These are phyloP conservation scores for Rousettus leschenaultii DNA, from an alignment of 2,113 vertebrate species.

Conservation along the genomic window DNA sequence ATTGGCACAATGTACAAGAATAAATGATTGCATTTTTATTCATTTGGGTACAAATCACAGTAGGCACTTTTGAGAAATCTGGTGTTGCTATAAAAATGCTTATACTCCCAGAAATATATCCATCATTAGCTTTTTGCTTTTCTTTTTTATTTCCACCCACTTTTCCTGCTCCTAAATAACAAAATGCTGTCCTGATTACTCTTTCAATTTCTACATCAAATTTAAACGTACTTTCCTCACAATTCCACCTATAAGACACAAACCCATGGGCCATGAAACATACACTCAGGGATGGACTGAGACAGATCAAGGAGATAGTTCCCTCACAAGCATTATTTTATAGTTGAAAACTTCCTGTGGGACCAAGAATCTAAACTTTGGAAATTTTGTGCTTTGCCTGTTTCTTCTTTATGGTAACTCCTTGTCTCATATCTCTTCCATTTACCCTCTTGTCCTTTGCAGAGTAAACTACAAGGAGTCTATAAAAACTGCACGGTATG, in stretches of 20 bases:
- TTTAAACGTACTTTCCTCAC: conserved; percentile 48
- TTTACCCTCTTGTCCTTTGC: conserved; percentile 27
- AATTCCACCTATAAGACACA: background rate
- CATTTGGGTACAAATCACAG: conserved; percentile 68
- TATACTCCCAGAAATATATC: conserved; percentile 61
- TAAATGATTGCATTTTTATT: conserved; percentile 64
- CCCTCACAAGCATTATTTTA: background rate
- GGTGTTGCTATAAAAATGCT: conserved; percentile 68
- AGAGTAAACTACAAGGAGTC: background rate
- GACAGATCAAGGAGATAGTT: background rate
- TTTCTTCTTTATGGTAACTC: conserved; percentile 40
- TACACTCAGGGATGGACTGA: background rate
- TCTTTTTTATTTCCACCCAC: conserved; percentile 42
- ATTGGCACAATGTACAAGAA: conserved; percentile 55
- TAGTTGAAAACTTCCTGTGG: background rate
- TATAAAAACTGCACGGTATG: background rate
- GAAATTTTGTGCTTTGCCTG: conserved; percentile 20
- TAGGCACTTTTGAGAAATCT: conserved; percentile 65
- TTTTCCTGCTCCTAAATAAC: conserved; percentile 43
- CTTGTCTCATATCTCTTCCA: conserved; percentile 31
- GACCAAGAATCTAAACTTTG: conserved; percentile 12
- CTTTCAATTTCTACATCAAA: conserved; percentile 44
- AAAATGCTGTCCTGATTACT: conserved; percentile 48
- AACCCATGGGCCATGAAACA: background rate
- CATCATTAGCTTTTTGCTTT: conserved; percentile 51